phyloP scores from a whole-genome alignment of 1,140 invertebrate genomes.

The Olivierus martensii region DNA sequence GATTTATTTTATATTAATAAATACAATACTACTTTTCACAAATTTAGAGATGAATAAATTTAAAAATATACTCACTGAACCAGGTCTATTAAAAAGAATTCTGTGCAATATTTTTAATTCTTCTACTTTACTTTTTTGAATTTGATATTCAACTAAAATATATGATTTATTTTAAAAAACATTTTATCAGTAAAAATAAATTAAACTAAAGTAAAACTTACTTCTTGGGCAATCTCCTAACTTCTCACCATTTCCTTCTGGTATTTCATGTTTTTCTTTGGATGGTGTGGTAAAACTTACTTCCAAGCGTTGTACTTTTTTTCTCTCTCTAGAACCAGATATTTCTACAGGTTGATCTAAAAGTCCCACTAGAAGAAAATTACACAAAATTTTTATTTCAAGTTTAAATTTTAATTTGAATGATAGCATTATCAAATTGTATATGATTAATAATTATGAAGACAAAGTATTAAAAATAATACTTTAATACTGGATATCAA shows the following conservation, averaged over 20 bases:
- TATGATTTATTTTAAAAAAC: no score
- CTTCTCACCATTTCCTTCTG: constrained; percentile 28
- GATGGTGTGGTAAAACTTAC: constrained; percentile 20
- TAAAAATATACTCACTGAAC: constrained; percentile 25
- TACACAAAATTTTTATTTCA: no score
- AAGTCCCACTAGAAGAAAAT: constrained; percentile 17
- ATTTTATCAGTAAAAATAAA: not conserved
- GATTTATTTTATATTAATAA: no score
- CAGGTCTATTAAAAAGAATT: constrained; percentile 26
- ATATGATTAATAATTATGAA: no score
- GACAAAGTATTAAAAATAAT: no score
- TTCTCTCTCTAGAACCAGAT: constrained; percentile 28
- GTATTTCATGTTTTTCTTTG: constrained; percentile 25
- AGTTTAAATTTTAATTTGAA: no score
- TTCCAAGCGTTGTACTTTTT: constrained; percentile 30
- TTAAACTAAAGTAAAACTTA: constrained; percentile 14
- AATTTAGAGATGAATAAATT: not conserved
- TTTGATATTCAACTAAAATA: constrained; percentile 25
- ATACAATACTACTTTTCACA: no score
- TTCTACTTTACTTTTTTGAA: constrained; percentile 24
- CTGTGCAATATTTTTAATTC: constrained; percentile 31
- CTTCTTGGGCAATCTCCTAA: constrained; percentile 31
- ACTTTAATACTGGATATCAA: no score
- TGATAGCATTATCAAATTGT: no score
- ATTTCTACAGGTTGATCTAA: constrained; percentile 30